phyloP scores from a whole-genome alignment of 2,113 vertebrate species.

The Sciurus niger region DNA sequence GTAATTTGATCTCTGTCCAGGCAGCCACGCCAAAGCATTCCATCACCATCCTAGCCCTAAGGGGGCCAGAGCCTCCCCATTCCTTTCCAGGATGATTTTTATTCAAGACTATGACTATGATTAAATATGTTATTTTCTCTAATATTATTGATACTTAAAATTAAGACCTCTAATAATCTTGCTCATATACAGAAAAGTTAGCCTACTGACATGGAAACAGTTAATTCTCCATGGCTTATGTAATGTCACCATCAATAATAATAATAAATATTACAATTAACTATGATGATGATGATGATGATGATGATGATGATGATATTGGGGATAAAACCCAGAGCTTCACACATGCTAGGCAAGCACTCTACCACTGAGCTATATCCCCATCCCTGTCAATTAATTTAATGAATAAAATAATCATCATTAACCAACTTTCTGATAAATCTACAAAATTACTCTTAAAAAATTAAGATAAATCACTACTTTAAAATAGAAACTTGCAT shows the following conservation, averaged over 20 bases:
- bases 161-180: background rate
- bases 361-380: background rate
- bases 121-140: conserved; percentile 11
- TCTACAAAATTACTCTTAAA: conserved; percentile 46
- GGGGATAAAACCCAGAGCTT: background rate
- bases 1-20: background rate
- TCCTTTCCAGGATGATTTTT: background rate
- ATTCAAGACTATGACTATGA: background rate
- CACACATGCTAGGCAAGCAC: background rate
- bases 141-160: background rate
- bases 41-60: background rate
- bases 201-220: background rate
- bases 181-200: background rate
- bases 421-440: conserved; percentile 38
- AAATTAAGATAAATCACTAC: conserved; percentile 46
- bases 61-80: background rate
- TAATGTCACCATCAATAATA: background rate
- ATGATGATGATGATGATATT: background rate
- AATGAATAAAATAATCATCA: conserved; percentile 49
- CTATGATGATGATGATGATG: too few species aligned
- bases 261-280: too few species aligned
- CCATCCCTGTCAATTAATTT: background rate
- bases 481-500: conserved; percentile 46
- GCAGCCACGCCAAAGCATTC: background rate
- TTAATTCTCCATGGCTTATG: conserved; percentile 15